A percentile compares a stretch with the other conserved stretches of the same genome.
Evolutionary conservation across 2,888 invertebrate species (phyloP).

Genomic region (Campoplex capitator): DNA sequence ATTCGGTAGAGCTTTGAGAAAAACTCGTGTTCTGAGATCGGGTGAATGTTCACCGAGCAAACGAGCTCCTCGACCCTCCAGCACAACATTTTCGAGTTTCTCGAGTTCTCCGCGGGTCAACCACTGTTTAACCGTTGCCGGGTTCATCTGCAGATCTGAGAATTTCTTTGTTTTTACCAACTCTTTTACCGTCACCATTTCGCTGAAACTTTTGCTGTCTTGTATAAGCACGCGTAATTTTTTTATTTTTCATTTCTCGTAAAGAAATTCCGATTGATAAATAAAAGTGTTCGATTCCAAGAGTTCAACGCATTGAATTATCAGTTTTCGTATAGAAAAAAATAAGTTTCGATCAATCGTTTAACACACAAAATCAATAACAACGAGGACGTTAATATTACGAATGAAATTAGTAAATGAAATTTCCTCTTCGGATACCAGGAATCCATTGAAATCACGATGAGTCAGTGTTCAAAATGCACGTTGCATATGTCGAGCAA

Average conservation of each 20-base stretch:
- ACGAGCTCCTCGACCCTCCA: slow-evolving; percentile 89
- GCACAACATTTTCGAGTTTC: slow-evolving; percentile 88
- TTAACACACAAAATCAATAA: background rate
- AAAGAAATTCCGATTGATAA: background rate
- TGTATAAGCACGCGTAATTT: background rate
- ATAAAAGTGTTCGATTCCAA: background rate
- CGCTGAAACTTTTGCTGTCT: background rate
- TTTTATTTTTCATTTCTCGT: background rate
- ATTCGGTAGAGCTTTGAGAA: slow-evolving; percentile 88
- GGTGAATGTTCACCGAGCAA: slow-evolving; percentile 88
- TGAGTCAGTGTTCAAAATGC: slow-evolving; percentile 11
- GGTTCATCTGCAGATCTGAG: slow-evolving; percentile 85
- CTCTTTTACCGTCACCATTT: background rate
- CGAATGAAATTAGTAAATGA: background rate
- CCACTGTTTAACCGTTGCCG: slow-evolving; percentile 86
- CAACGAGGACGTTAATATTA: background rate
- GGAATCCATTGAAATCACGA: background rate
- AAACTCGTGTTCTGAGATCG: slow-evolving; percentile 87
- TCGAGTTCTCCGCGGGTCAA: slow-evolving; percentile 88
- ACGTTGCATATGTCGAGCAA: background rate
- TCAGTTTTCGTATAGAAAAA: background rate
- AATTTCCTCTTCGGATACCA: background rate
- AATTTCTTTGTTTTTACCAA: background rate
- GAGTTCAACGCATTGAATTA: background rate
- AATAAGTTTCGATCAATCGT: background rate